Evolutionary conservation across 2,797 vertebrate species (phyloP).

Genomic region (Acanthurus leucopareius): DNA sequence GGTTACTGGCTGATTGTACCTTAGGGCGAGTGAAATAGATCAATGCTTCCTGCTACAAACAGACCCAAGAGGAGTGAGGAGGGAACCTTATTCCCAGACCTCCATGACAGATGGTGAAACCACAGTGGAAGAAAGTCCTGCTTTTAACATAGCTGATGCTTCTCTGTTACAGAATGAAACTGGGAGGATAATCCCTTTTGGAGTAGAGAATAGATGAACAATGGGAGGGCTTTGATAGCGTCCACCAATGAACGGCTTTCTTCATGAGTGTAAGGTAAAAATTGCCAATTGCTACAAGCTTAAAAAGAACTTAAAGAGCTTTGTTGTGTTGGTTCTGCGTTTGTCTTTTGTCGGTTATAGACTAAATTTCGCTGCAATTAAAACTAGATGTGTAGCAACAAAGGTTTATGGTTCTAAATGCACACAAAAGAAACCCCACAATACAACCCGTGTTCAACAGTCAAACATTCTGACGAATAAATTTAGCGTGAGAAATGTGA

Average conservation of each 20-base stretch:
- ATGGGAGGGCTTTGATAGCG: constrained; percentile 48
- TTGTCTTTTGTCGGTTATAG: constrained; percentile 18
- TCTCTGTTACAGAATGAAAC: constrained; percentile 28
- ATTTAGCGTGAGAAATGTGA: constrained; percentile 37
- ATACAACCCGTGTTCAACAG: neutral
- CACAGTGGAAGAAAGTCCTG: constrained; percentile 10
- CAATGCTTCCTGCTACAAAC: constrained; percentile 57
- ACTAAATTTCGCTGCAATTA: constrained; percentile 45
- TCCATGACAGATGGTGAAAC: constrained; percentile 55
- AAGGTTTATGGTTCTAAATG: constrained; percentile 9
- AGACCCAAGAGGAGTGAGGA: constrained; percentile 26
- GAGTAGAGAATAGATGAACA: constrained; percentile 49
- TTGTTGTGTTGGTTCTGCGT: neutral
- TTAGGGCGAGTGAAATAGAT: constrained; percentile 57
- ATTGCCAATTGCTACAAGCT: constrained; percentile 15
- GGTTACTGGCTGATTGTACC: constrained; percentile 45
- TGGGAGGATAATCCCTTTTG: constrained; percentile 36
- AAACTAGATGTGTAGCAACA: constrained; percentile 9
- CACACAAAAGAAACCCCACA: neutral
- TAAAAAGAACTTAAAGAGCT: constrained; percentile 30
- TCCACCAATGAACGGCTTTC: constrained; percentile 36
- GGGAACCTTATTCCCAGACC: constrained; percentile 54
- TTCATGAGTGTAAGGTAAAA: constrained; percentile 22
- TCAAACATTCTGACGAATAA: constrained; percentile 6
- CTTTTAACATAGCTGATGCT: constrained; percentile 32